These are phyloP conservation scores for Xiphorhynchus erythropygius DNA, from an alignment of 2,797 vertebrate genomes.

Conservation along the genomic window DNA sequence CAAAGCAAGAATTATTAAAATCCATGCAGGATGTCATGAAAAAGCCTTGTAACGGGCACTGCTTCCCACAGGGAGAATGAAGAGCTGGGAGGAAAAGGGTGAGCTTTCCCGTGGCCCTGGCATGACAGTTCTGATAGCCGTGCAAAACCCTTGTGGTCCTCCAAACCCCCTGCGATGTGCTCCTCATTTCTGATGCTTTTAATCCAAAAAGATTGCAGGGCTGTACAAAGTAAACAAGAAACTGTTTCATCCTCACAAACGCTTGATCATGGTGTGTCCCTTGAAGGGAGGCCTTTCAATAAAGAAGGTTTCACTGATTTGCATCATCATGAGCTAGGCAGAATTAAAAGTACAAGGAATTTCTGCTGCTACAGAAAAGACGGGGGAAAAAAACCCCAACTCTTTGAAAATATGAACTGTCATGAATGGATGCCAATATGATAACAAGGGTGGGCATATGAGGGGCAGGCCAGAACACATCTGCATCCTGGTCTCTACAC, in stretches of 20 bases:
- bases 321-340: background rate
- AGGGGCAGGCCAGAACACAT: background rate
- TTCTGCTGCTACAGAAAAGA: background rate
- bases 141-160: too few species aligned
- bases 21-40: background rate
- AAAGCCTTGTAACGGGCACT: background rate
- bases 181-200: background rate
- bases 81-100: background rate
- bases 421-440: rapidly evolving
- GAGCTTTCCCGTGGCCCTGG: background rate
- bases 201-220: background rate
- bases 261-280: background rate
- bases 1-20: background rate
- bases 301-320: background rate
- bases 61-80: background rate
- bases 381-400: rapidly evolving
- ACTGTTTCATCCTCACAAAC: background rate
- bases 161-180: rapidly evolving
- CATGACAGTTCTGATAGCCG: background rate
- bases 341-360: background rate
- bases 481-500: background rate
- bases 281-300: background rate
- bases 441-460: background rate
- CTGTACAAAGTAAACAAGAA: background rate
- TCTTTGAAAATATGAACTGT: background rate